Conservation (phyloP, 2,888 invertebrate genomes). For the Notodonta dromedarius region DNA sequence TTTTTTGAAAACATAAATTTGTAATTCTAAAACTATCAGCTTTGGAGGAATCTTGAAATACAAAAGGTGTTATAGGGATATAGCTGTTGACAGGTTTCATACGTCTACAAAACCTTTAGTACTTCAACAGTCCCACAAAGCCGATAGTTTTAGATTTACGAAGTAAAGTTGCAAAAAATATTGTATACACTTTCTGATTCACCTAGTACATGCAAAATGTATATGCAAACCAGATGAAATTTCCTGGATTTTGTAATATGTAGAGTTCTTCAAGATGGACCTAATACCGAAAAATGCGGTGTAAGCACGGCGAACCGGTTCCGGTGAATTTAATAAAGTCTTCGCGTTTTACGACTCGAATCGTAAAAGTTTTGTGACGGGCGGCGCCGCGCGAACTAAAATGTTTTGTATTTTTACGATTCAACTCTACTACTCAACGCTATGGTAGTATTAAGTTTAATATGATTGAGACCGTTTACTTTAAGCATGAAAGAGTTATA, state of each 20-base stretch:
- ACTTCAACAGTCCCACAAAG: too few species aligned
- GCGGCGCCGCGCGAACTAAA: slow-evolving; percentile 39
- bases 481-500: too few species aligned
- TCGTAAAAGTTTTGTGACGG: slow-evolving; percentile 62
- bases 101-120: too few species aligned
- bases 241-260: neutral
- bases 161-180: too few species aligned
- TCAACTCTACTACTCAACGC: slow-evolving; percentile 20
- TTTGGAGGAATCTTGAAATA: too few species aligned
- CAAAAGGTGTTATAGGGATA: too few species aligned
- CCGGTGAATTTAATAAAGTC: slow-evolving; percentile 64
- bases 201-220: too few species aligned
- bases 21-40: too few species aligned
- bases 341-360: slow-evolving; percentile 57
- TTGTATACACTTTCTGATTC: too few species aligned
- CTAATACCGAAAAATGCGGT: neutral
- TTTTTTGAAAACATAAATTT: too few species aligned
- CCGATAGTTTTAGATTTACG: too few species aligned
- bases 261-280: neutral
- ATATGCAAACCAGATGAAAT: neutral
- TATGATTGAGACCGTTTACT: neutral
- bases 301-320: slow-evolving; percentile 37
- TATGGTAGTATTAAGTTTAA: slow-evolving; percentile 4
- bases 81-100: too few species aligned
- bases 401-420: slow-evolving; percentile 44